Conservation (phyloP, 2,113 vertebrate genomes). For the Sinocyclocheilus maitianheensis region DNA sequence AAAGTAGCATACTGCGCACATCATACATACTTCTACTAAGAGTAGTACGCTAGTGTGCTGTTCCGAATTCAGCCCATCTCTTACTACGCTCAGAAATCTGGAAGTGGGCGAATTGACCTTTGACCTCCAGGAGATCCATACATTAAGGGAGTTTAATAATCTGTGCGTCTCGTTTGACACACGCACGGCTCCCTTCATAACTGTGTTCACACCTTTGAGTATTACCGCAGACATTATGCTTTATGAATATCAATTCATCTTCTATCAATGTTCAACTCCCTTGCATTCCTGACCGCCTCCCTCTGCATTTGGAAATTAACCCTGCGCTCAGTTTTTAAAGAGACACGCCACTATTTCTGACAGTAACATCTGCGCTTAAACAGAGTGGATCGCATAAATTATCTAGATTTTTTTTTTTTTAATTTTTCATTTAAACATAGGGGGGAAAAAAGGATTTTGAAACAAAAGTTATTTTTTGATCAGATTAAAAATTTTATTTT, state of each 20-base stretch:
- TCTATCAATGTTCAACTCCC: constrained; percentile 66
- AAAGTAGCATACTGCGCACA: not conserved
- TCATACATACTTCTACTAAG: not conserved
- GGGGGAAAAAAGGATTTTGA: no score
- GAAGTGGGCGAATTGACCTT: constrained; percentile 6
- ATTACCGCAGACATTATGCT: constrained; percentile 58
- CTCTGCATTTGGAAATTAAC: constrained; percentile 57
- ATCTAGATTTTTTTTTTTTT: no score
- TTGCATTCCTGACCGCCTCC: constrained; percentile 65
- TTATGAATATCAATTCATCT: constrained; percentile 56
- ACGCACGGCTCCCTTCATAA: not conserved
- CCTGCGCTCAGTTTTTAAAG: constrained; percentile 41
- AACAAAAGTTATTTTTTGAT: no score
- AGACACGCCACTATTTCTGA: not conserved
- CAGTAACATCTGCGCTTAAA: not conserved
- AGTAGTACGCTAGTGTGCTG: not conserved
- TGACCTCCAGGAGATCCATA: constrained; percentile 21
- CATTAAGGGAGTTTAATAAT: constrained; percentile 41
- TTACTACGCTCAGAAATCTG: not conserved
- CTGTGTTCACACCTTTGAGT: constrained; percentile 45
- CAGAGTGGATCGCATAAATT: not conserved
- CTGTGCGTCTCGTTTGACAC: constrained; percentile 36
- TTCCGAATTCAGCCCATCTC: not conserved
- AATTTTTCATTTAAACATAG: no score
- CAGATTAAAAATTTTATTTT: no score